Base-by-base conservation (phyloP, 2,113 vertebrate species). In the Archocentrus centrarchus region DNA sequence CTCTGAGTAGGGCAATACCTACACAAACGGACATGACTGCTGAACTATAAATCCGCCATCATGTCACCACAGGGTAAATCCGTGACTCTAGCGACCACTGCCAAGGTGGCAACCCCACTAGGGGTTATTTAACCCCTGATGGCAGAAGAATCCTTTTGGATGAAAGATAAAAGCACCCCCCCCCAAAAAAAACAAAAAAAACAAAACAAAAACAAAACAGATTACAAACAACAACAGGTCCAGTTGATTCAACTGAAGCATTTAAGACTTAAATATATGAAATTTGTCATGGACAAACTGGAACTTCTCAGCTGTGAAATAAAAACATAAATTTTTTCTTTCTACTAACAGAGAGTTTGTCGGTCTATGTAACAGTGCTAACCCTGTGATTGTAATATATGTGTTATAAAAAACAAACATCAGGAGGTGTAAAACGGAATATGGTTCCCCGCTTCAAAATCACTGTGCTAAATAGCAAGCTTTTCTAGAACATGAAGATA, bases 351-450 rank as follows among this genome's bases (percentile, higher is more conserved):
- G 6, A 57, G 30, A 59, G 79, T 59, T 39, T 64, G 66, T 86
- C 50, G 78, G 1, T 63, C 37, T 79, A 24, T 24, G 3, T 76
- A 66, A 20, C 7, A 22, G 20, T 35, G 27, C 13, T 30, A 63
- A 37, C n/a, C 15, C 9, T 57, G 57, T 68, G 63, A 73, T 78
- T 88, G 57, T 57, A 24, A 41, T 61, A 11, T 18, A 14, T 47
- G 58, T 80, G 53, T 30, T 79, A 62, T 41, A 87, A 82, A 63
- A 44, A 39, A 84, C 75, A 87, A 88, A 75, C 24, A 78, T 64
- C 47, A 20, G 11, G 13, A 59, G 61, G 79, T 83, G 27, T 66
- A 84, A 82, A 20, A 41, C 59, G 13, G 3, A 47, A 37, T 5
- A 75, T 11, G 30, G 20, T 61, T 66, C 11, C 30, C 17, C 13